Evolutionary conservation across 1,140 invertebrate genomes (phyloP).

Genomic region (Spodoptera frugiperda): DNA sequence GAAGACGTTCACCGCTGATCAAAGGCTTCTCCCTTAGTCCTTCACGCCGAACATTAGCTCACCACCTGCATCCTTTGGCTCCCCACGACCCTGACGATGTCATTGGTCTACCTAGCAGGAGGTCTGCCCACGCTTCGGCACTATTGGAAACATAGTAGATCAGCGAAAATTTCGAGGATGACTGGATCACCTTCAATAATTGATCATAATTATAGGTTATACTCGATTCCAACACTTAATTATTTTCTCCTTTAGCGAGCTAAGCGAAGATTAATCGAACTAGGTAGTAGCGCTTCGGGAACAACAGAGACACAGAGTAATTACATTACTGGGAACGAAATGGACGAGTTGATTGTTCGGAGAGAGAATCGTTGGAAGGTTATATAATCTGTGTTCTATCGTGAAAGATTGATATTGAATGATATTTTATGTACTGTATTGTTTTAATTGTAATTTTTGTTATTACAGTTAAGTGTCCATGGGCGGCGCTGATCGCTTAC

Average conservation of each 20-base stretch:
- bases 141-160: no score
- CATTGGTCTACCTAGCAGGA: no score
- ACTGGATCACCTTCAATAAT: no score
- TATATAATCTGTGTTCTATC: neutral
- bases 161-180: no score
- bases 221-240: neutral
- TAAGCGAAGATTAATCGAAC: constrained; percentile 14
- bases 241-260: neutral
- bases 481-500: no score
- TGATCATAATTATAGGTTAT: neutral
- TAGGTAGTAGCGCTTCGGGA: neutral
- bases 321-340: constrained; percentile 14
- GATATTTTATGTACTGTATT: neutral
- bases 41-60: no score
- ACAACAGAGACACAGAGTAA: constrained; percentile 7
- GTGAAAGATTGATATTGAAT: neutral
- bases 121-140: no score
- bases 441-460: neutral
- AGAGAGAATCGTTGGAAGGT: neutral
- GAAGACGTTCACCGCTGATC: no score
- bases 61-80: no score
- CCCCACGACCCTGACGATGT: no score
- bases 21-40: no score
- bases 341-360: constrained; percentile 4
- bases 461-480: no score